Evolutionary conservation across 2,888 invertebrate species (phyloP), one percentile per base, ranked within the genome.

Genomic region (Theodoxus fluviatilis): DNA sequence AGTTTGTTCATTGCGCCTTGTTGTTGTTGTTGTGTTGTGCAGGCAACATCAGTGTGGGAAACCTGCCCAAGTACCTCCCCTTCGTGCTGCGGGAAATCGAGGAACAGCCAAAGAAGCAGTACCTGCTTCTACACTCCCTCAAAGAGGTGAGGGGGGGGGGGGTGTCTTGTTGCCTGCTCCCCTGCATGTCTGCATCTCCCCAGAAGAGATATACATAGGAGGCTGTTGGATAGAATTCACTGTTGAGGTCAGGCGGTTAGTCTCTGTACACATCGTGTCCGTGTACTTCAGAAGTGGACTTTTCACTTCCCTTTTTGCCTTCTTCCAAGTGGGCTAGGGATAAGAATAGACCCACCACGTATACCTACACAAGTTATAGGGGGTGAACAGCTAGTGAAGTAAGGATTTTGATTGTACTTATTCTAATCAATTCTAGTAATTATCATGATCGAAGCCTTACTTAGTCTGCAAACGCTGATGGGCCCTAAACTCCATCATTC

Each of bases 31-130:
- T 68, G 47, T 63, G 28, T 59, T 37, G 78, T 79, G 7, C 79
- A 87, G 90, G 98, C 25, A 96, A 96, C 69, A 93, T 99, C 33
- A 95, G 96, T 6, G 95, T 98, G 70, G 99, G 99, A 61, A 98
- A 98, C 88, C 89, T 99, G 77, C 92, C 93, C 15, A 92, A 93
- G 81, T 98, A 95, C 89, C 90, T 99, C 81, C 98, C 98, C 0
- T 95, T 97, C 84, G 94, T 99, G 74, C 89, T 99, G 55, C 90
- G 92, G 71, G 96, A 98, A 89, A 98, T 98, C 76, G 94, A 96
- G 81, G 92, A 93, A 47, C 95, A 97, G 84, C 96, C 97, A 0
- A 95, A 94, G 86, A 90, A 96, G 71, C 99, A 99, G 86, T 99
- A 99, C 87, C 90, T 99, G 47, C 89, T 99, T 67, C 89, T 99